phyloP scores from a whole-genome alignment of 2,888 invertebrate genomes.

The Resseliella maxima region DNA sequence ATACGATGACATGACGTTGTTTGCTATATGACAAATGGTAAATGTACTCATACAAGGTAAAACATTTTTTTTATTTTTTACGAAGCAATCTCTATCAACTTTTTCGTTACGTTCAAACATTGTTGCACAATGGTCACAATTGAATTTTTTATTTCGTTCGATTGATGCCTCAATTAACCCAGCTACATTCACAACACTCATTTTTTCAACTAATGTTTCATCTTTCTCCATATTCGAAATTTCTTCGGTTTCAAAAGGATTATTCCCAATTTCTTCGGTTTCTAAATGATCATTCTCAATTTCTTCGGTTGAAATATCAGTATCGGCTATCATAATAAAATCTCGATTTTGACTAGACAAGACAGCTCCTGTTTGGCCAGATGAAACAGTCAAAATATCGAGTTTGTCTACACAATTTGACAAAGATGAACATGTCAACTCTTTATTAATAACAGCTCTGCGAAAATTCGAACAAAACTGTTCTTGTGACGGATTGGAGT shows the following conservation, averaged over 20 bases:
- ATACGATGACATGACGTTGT: not conserved
- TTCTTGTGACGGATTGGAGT: not conserved
- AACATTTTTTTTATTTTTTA: not conserved
- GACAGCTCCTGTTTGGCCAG: not conserved
- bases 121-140: not conserved
- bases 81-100: not conserved
- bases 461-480: not conserved
- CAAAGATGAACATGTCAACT: not conserved
- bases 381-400: not conserved
- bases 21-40: not conserved
- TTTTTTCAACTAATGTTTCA: not conserved
- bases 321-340: too few species aligned
- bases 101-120: not conserved
- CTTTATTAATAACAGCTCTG: not conserved
- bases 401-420: not conserved
- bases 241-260: not conserved
- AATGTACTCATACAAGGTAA: not conserved
- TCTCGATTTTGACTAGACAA: too few species aligned
- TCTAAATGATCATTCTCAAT: not conserved
- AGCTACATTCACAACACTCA: not conserved
- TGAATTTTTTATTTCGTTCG: not conserved
- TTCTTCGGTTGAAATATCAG: not conserved
- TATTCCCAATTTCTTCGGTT: not conserved
- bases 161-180: not conserved
- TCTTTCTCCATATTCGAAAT: not conserved